Evolutionary conservation across 2,797 vertebrate genomes (phyloP), one percentile per base, ranked within the genome.

Genomic region (Lithobates sylvaticus): DNA sequence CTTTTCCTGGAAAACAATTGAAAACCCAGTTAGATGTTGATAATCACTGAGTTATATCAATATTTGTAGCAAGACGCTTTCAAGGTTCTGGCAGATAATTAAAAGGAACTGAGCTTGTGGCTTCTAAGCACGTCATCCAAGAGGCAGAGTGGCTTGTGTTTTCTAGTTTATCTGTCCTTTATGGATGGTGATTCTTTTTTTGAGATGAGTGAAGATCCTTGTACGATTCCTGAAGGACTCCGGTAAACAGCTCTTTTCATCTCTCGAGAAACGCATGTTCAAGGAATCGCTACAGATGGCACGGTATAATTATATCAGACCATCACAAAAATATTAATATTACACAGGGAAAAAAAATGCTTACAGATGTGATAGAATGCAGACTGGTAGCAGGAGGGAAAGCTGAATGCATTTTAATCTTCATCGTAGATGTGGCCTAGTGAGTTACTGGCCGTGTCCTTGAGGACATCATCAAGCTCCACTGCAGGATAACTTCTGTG

Each of bases 291-390:
- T 32, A 34, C 83, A 78, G 83, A 78, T 79, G 83, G 69, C 12
- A 58, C 18, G 15, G 75, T 71, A 69, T 84, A 70, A 78, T 79
- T 85, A 42, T 72, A 72, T 84, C 76, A 42, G 36, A 65, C 75
- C 54, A 70, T 84, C 76, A 12, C 83, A 79, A 71, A 73, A 85
- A 79, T 85, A 74, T 85, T 42, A 78, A 79, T 85, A 74, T 85
- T 61, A 78, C 54, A 61, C 34, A 67, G n/a, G 75, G 32, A 44
- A 84, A 78, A 64, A 39, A 61, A 61, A 61, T 61, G 67, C 83
- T 72, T 78, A 44, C 16, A 27, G 69, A 44, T 23, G 36, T 67
- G 34, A 78, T 29, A 65, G 76, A 77, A 77, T 21, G 32, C 13
- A 39, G 68, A 61, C 74, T 84, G 74, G 29, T 27, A 39, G 9